These are phyloP conservation scores for Rhamphomyia laevipes DNA, from an alignment of 2,888 invertebrate genomes.

Conservation along the genomic window DNA sequence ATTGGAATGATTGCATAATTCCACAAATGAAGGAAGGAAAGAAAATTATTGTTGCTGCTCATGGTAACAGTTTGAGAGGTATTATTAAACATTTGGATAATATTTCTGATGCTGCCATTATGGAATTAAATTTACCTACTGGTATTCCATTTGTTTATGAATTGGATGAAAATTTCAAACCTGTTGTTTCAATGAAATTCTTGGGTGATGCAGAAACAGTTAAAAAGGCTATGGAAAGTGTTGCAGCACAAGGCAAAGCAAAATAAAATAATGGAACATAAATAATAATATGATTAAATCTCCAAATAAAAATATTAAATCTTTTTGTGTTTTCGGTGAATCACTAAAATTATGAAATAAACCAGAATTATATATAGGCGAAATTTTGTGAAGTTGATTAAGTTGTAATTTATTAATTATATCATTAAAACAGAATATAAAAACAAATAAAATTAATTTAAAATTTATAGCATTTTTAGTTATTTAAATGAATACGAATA, in stretches of 20 bases:
- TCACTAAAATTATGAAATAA: no score
- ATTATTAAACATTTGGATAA: conserved; percentile 81
- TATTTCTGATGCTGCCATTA: conserved; percentile 65
- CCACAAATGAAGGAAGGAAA: conserved; percentile 69
- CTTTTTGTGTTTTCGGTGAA: no score
- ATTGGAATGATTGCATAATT: conserved; percentile 74
- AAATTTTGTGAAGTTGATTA: no score
- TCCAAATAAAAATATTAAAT: no score
- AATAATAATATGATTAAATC: no score
- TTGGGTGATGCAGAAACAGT: conserved; percentile 73
- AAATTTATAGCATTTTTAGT: no score
- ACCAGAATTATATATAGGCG: no score
- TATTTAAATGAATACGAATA: no score
- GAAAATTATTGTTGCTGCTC: conserved; percentile 72
- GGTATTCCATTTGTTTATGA: conserved; percentile 75
- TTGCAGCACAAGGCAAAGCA: conserved; percentile 63
- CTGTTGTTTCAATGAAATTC: conserved; percentile 65
- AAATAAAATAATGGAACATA: conserved; percentile 40
- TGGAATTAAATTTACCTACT: conserved; percentile 67
- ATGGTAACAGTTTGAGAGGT: conserved; percentile 78
- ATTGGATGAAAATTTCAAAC: conserved; percentile 62
- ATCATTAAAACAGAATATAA: no score
- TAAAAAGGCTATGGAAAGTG: conserved; percentile 68
- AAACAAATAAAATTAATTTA: no score
- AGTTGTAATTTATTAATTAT: no score